These are phyloP conservation scores for Drosophila mulleri DNA, from an alignment of 2,888 invertebrate genomes.

Conservation along the genomic window DNA sequence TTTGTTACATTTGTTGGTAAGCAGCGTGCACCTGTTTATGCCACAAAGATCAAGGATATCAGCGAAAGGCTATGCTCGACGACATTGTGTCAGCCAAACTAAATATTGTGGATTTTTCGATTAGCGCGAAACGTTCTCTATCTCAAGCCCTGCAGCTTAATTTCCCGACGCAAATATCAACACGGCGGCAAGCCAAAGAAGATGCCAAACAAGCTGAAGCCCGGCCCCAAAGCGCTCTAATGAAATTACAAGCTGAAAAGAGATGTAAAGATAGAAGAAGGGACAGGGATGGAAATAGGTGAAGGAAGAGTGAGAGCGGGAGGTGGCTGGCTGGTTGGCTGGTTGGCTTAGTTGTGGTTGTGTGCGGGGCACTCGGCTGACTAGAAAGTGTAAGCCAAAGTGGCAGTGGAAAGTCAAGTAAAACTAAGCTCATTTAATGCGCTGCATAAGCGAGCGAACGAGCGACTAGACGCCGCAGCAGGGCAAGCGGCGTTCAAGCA, in stretches of 20 bases:
- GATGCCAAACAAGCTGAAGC: slow-evolving; percentile 56
- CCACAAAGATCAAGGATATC: slow-evolving; percentile 21
- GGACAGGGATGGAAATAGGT: background rate
- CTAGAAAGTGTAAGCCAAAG: slow-evolving; percentile 69
- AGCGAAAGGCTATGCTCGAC: background rate
- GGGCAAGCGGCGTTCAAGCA: slow-evolving; percentile 33
- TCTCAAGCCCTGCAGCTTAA: slow-evolving; percentile 66
- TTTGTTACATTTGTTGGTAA: background rate
- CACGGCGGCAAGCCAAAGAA: slow-evolving; percentile 48
- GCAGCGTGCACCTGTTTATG: slow-evolving; percentile 29
- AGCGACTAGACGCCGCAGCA: background rate
- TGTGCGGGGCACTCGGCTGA: slow-evolving; percentile 28
- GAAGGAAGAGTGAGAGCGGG: too few species aligned
- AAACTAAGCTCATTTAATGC: slow-evolving; percentile 79
- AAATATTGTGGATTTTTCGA: slow-evolving; percentile 58
- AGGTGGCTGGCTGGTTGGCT: background rate
- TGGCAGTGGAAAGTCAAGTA: slow-evolving; percentile 77
- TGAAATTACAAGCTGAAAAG: slow-evolving; percentile 66
- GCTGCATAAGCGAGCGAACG: slow-evolving; percentile 67
- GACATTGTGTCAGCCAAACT: slow-evolving; percentile 29
- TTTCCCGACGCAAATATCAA: slow-evolving; percentile 77
- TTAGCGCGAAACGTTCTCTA: slow-evolving; percentile 43
- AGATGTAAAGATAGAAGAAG: background rate
- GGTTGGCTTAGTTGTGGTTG: slow-evolving; percentile 11
- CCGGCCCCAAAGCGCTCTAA: slow-evolving; percentile 61